Evolutionary conservation across 92 coral and sea anemone species (phyloP).

Genomic region (Pocillopora meandrina): DNA sequence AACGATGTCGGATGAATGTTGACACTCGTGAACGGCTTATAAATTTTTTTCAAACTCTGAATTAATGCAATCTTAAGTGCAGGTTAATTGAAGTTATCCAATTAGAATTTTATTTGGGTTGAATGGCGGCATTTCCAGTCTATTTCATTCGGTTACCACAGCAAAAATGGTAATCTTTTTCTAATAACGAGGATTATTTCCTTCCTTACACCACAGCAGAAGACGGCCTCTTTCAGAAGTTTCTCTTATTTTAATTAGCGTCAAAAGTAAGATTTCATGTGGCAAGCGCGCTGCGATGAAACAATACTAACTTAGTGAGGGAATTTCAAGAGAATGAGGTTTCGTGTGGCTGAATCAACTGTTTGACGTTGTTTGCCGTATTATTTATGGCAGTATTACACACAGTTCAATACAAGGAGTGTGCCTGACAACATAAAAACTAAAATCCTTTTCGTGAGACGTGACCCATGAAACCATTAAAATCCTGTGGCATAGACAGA

Average conservation of each 20-base stretch:
- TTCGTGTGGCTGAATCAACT: slow-evolving; percentile 22
- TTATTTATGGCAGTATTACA: slow-evolving; percentile 9
- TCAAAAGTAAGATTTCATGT: neutral
- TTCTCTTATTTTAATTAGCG: neutral
- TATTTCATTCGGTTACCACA: neutral
- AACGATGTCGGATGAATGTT: neutral
- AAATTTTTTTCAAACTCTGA: neutral
- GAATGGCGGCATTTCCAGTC: neutral
- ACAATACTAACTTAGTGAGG: neutral
- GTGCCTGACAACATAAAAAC: slow-evolving; percentile 14
- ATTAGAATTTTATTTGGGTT: neutral
- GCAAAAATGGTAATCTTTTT: neutral
- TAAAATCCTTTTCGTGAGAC: slow-evolving; percentile 7
- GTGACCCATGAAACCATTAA: slow-evolving; percentile 42
- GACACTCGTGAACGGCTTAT: neutral
- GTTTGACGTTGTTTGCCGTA: slow-evolving; percentile 15
- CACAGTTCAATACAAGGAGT: slow-evolving; percentile 22
- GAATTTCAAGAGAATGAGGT: neutral
- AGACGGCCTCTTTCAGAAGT: neutral
- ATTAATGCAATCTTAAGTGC: neutral
- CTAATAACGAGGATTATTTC: neutral
- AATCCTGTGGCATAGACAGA: slow-evolving; percentile 8
- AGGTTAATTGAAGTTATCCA: slow-evolving; percentile 5
- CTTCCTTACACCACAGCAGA: neutral
- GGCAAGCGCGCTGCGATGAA: neutral